Conservation (phyloP, 2,888 invertebrate species). For the Mythimna vitellina region DNA sequence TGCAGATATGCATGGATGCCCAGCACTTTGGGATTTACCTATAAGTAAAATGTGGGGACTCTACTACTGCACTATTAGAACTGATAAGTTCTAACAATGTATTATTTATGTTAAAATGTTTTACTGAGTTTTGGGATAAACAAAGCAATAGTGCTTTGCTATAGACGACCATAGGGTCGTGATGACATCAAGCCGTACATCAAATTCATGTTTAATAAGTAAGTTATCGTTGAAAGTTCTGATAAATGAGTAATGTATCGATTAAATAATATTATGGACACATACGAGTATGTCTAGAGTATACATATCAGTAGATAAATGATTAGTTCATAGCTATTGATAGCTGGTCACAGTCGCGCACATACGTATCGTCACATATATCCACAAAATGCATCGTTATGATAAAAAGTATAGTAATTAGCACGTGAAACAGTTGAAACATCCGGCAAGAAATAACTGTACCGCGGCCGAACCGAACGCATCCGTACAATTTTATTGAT, state of each 20-base stretch:
- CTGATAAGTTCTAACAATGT: neutral
- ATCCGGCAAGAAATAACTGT: slow-evolving; percentile 67
- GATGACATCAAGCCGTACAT: neutral
- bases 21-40: slow-evolving; percentile 9
- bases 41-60: neutral
- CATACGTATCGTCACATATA: slow-evolving; percentile 36
- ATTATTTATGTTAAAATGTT: neutral
- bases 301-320: slow-evolving; percentile 7
- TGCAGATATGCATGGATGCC: slow-evolving; percentile 43
- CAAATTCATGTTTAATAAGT: neutral
- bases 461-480: slow-evolving; percentile 45
- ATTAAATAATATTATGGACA: slow-evolving; percentile 21
- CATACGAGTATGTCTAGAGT: neutral
- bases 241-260: slow-evolving; percentile 2
- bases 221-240: neutral
- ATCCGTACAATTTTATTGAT: slow-evolving; percentile 52
- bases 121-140: neutral
- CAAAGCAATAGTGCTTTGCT: too few species aligned
- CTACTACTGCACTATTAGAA: neutral
- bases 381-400: slow-evolving; percentile 52
- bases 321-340: slow-evolving; percentile 5
- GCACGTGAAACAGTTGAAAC: slow-evolving; percentile 69
- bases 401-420: slow-evolving; percentile 65
- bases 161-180: too few species aligned
- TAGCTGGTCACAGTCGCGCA: slow-evolving; percentile 12